Conservation (phyloP, 92 coral and sea anemone species). For the Phymanthus crucifer region DNA sequence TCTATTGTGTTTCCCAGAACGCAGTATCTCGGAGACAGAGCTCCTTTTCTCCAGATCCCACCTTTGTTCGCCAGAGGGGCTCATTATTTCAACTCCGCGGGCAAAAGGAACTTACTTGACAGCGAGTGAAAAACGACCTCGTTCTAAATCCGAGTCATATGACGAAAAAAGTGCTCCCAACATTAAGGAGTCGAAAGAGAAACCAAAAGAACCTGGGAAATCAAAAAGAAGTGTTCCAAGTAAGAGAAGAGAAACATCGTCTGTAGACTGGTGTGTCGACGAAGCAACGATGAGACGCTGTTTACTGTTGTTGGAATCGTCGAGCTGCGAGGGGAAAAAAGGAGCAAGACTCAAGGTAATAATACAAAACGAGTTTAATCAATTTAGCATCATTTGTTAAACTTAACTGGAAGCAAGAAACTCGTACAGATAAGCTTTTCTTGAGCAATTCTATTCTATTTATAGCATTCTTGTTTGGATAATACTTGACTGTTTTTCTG, state of each 20-base stretch:
- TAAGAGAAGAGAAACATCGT: background rate
- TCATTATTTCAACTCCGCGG: constrained; percentile 68
- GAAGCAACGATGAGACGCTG: constrained; percentile 11
- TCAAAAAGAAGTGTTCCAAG: background rate
- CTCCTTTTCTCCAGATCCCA: constrained; percentile 3
- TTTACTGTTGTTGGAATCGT: constrained; percentile 9
- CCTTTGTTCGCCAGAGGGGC: constrained; percentile 66
- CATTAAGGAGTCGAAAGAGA: background rate
- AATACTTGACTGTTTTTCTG: too few species aligned
- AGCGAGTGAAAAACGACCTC: constrained; percentile 21
- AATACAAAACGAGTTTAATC: background rate
- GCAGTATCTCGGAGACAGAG: constrained; percentile 29
- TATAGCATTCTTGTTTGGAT: too few species aligned
- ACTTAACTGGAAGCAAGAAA: too few species aligned
- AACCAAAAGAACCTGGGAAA: background rate
- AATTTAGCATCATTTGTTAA: background rate
- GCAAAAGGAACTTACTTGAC: constrained; percentile 28
- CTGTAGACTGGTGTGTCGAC: constrained; percentile 13
- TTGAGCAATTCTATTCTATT: too few species aligned
- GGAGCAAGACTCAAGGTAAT: background rate
- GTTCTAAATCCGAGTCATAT: constrained; percentile 36
- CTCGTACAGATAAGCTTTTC: background rate
- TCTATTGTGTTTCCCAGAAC: background rate
- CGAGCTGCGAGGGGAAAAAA: background rate
- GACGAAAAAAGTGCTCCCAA: constrained; percentile 15